Evolutionary conservation across 2,888 invertebrate genomes (phyloP), one percentile per base, ranked within the genome.

Genomic region (Melipona bicolor): DNA sequence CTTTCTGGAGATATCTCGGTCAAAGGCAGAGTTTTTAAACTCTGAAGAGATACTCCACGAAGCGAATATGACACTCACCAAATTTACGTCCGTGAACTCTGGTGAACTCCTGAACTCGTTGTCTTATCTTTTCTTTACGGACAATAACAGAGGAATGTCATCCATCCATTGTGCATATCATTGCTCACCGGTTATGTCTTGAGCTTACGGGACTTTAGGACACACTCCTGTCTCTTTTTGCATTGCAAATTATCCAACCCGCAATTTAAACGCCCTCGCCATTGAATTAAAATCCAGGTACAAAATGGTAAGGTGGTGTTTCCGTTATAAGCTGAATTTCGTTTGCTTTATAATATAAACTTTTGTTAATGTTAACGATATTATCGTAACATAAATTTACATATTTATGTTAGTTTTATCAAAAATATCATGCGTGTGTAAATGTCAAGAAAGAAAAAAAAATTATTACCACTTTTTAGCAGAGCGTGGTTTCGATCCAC

Each of bases 401-500:
- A 27, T 54, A 11, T 9, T 54, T 62, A 15, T 24, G 0, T 27
- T 2, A 21, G 2, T 4, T 54, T 32, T 43, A 1, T 17, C 0
- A 32, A 36, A 27, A 65, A 64, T 6, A 21, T n/a, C 3, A 21
- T 9, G 11, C 3, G 9, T 27, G 43, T 3, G 1, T 9, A 52
- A n/a, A 19, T 36, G 32, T 17, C 4, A 36, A 19, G 6, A 2
- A 15, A 64, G 19, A 62, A 36, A 62, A 79, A 62, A 81, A 64
- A 71, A 36, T 79, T 77, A 52, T 9, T n/a, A 73, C 0, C 50
- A 74, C 56, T 54, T 9, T 9, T 69, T 96, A 96, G 96, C 96
- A 96, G 96, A 96, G 97, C 97, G 97, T 97, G 97, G 97, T 97
- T 97, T 97, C 97, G 97, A 97, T 97, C 97, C 97, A 97, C 97